Conservation (phyloP, 1,140 invertebrate species). For the Camponotus pennsylvanicus region DNA sequence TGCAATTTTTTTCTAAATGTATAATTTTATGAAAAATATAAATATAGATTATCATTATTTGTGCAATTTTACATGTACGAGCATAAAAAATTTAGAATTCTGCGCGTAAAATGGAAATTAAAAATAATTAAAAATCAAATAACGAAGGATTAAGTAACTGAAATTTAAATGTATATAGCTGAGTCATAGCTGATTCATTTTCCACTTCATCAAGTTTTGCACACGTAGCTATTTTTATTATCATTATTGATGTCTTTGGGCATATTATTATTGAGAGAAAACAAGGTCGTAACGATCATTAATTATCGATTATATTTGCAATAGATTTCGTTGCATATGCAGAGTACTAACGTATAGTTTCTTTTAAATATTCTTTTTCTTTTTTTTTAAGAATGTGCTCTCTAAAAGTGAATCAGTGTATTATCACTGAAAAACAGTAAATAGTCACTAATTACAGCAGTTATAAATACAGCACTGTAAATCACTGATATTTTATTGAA, state of each 20-base stretch:
- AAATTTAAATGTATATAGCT: neutral
- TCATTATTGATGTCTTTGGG: neutral
- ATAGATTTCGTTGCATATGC: neutral
- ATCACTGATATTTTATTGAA: too few relatives aligned
- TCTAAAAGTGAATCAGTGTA: too few relatives aligned
- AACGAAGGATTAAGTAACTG: neutral
- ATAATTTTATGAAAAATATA: too few relatives aligned
- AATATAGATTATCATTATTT: too few relatives aligned
- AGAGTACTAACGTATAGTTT: neutral
- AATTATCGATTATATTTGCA: constrained; percentile 2
- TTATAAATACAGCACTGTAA: too few relatives aligned
- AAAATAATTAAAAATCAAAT: neutral
- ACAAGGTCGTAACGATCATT: neutral
- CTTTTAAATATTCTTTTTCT: neutral
- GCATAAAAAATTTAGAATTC: neutral
- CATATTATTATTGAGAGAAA: neutral
- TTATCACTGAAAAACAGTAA: too few relatives aligned
- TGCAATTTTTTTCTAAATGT: too few relatives aligned
- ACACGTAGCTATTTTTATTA: neutral
- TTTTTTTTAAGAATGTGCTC: neutral
- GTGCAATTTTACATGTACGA: neutral
- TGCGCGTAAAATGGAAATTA: neutral
- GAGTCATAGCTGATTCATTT: neutral
- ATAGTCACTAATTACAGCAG: too few relatives aligned
- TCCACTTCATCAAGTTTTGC: neutral